Conservation (phyloP, 2,113 vertebrate genomes). For the Chionodraco myersi region DNA sequence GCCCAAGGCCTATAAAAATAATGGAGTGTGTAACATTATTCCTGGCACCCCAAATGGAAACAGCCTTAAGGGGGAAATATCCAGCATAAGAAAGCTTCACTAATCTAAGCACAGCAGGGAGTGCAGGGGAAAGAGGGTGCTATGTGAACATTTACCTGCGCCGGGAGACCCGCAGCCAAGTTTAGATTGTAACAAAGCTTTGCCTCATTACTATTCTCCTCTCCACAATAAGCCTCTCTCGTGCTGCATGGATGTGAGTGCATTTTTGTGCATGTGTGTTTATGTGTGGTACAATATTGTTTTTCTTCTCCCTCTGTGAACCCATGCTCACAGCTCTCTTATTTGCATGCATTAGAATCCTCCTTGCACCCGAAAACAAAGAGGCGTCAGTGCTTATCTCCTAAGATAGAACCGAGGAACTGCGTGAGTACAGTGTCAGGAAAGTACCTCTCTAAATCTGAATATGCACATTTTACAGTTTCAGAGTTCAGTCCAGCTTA, state of each 20-base stretch:
- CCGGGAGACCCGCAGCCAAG: slow-evolving; percentile 66
- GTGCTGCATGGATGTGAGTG: slow-evolving; percentile 34
- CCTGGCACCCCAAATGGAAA: slow-evolving; percentile 71
- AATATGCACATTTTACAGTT: slow-evolving; percentile 41
- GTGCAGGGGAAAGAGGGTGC: slow-evolving; percentile 37
- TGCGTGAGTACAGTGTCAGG: slow-evolving; percentile 15
- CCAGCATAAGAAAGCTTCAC: slow-evolving; percentile 64
- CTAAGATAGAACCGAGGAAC: slow-evolving; percentile 53
- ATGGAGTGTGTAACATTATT: slow-evolving; percentile 80
- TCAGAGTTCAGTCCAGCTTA: slow-evolving; percentile 30
- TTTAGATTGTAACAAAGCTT: slow-evolving; percentile 75
- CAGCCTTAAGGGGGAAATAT: slow-evolving; percentile 73
- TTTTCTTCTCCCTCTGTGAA: slow-evolving; percentile 48
- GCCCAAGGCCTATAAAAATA: slow-evolving; percentile 77
- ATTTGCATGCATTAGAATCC: slow-evolving; percentile 63
- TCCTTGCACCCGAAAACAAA: slow-evolving; percentile 52
- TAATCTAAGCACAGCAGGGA: slow-evolving; percentile 65
- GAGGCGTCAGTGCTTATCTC: slow-evolving; percentile 39
- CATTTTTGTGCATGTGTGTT: slow-evolving; percentile 36
- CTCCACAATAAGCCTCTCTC: slow-evolving; percentile 31
- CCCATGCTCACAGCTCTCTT: slow-evolving; percentile 36
- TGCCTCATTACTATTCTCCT: slow-evolving; percentile 65
- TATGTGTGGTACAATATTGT: slow-evolving; percentile 47
- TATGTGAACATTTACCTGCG: slow-evolving; percentile 63
- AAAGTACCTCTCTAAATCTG: slow-evolving; percentile 21